These are phyloP conservation scores for Sander lucioperca DNA, from an alignment of 2,113 vertebrate genomes.

Conservation along the genomic window DNA sequence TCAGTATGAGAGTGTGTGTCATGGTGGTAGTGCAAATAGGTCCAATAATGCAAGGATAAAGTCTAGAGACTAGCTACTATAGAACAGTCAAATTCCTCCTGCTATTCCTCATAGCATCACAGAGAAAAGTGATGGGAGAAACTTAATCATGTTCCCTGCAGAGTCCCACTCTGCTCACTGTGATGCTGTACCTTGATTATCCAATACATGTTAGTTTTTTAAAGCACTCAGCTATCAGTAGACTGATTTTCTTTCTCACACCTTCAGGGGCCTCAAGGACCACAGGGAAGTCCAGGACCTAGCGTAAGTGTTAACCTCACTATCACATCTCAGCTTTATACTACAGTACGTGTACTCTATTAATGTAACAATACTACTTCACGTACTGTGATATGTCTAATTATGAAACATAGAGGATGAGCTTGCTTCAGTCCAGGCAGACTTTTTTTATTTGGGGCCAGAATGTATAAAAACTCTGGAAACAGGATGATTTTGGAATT, in stretches of 20 bases:
- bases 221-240: neutral
- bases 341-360: neutral
- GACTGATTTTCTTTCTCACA: slow-evolving; percentile 22
- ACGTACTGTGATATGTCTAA: neutral
- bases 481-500: neutral
- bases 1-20: no score
- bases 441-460: neutral
- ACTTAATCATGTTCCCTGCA: neutral
- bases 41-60: no score
- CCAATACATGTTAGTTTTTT: neutral
- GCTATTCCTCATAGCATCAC: neutral
- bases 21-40: no score
- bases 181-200: neutral
- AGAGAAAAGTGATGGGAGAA: neutral
- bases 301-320: slow-evolving; percentile 86
- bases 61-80: no score
- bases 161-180: neutral
- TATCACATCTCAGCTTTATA: neutral
- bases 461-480: neutral
- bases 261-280: slow-evolving; percentile 93
- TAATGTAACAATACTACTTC: no score
- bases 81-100: neutral
- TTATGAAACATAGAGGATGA: neutral
- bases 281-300: slow-evolving; percentile 89
- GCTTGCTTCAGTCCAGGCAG: neutral